Percentiles rank a stretch among this genome's conserved stretches.
Conservation (phyloP, 2,113 vertebrate genomes). For the Edolisoma coerulescens region DNA sequence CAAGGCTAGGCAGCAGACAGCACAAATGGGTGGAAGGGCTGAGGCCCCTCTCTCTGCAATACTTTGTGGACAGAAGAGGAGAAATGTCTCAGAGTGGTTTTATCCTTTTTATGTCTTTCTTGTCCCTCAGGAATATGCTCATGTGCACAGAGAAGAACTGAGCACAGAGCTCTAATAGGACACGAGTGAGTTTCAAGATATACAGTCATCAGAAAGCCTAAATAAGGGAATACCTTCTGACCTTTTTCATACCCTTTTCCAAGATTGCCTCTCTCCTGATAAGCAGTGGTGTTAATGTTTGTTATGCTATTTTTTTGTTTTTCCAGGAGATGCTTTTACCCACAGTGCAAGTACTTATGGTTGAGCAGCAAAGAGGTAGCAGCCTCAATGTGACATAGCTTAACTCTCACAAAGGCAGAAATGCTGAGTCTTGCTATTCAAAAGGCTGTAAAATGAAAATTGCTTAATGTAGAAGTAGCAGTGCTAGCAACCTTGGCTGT, state of each 20-base stretch:
- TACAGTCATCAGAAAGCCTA: neutral
- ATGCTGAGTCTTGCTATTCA: neutral
- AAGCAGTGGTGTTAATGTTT: neutral
- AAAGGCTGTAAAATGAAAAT: slow-evolving; percentile 49
- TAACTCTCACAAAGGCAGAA: slow-evolving; percentile 20
- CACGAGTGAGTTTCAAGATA: neutral
- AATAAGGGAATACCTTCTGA: neutral
- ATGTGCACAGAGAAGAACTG: neutral
- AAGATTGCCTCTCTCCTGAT: neutral
- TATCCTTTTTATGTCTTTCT: neutral
- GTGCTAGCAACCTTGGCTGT: slow-evolving; percentile 9
- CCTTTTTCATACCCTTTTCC: neutral
- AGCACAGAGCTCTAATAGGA: neutral
- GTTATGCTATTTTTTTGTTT: neutral
- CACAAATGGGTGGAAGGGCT: neutral
- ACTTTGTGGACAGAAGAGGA: neutral
- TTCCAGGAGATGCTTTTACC: neutral
- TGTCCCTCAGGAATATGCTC: neutral
- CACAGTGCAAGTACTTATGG: neutral
- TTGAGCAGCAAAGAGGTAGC: neutral
- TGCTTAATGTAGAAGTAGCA: slow-evolving; percentile 25
- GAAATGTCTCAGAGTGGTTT: neutral
- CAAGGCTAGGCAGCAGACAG: neutral
- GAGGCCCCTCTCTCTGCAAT: neutral
- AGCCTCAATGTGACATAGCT: neutral